Evolutionary conservation across 2,797 vertebrate genomes (phyloP).

Genomic region (Danio choprae): DNA sequence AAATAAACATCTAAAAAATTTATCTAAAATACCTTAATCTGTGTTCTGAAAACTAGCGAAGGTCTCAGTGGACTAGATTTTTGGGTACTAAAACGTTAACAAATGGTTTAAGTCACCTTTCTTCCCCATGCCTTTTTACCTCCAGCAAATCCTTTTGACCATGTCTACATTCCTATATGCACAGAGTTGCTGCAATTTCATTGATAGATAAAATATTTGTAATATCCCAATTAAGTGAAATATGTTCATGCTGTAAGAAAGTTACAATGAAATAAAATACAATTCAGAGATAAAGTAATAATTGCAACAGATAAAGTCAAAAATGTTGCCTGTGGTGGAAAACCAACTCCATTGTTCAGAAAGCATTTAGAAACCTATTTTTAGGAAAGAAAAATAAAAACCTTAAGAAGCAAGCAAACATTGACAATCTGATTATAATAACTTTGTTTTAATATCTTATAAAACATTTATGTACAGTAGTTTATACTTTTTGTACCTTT

Average conservation of each 20-base stretch:
- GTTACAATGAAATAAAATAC: no score
- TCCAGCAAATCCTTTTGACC: no score
- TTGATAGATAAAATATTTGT: no score
- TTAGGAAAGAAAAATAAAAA: not conserved
- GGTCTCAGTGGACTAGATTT: no score
- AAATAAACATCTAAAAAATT: no score
- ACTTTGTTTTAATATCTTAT: constrained; percentile 26
- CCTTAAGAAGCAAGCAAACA: not conserved
- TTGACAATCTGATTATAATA: not conserved
- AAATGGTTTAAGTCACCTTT: no score
- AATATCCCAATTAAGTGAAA: not conserved
- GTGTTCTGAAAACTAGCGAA: no score
- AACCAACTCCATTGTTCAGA: not conserved
- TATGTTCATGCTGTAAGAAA: not conserved
- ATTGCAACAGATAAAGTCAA: not conserved
- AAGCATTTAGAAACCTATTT: not conserved
- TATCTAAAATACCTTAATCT: no score
- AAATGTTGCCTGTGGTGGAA: not conserved
- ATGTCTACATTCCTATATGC: no score
- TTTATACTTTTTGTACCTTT: not conserved
- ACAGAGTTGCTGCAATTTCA: no score
- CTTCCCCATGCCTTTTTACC: no score
- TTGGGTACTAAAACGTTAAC: no score
- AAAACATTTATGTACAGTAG: constrained; percentile 3
- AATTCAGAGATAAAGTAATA: not conserved